These are phyloP conservation scores for Myotis findleyi DNA, from an alignment of 2,797 vertebrate genomes.

Conservation along the genomic window DNA sequence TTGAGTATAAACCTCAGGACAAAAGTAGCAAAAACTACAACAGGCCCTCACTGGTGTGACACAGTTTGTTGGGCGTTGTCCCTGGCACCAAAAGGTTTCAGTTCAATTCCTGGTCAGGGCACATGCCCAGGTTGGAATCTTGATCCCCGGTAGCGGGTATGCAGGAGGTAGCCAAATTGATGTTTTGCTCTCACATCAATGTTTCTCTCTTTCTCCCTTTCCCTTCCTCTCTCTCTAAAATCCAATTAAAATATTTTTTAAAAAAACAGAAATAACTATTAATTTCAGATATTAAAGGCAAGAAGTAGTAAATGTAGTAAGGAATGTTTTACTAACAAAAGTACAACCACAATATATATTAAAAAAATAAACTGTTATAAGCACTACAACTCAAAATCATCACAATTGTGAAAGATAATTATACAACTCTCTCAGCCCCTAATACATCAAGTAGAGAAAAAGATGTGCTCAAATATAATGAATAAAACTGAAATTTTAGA, in stretches of 20 bases:
- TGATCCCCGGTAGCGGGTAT: too few species aligned
- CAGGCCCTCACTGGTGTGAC: background rate
- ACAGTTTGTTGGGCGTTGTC: too few species aligned
- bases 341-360: background rate
- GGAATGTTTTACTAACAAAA: background rate
- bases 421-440: background rate
- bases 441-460: background rate
- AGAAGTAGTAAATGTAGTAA: slow-evolving; percentile 27
- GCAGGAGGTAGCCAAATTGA: too few species aligned
- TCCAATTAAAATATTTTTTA: too few species aligned
- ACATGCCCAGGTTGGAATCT: too few species aligned
- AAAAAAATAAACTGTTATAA: background rate
- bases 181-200: too few species aligned
- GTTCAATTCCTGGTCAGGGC: too few species aligned
- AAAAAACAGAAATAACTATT: background rate
- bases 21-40: background rate
- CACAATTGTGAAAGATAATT: background rate
- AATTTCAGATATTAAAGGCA: slow-evolving; percentile 37
- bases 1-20: background rate
- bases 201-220: too few species aligned
- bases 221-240: too few species aligned
- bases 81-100: too few species aligned
- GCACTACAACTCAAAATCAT: background rate
- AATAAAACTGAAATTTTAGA: background rate
- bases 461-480: too few species aligned